Percentiles rank a stretch among this genome's conserved stretches.
Conservation (phyloP, 1,140 invertebrate species). For the Megalopta genalis region DNA sequence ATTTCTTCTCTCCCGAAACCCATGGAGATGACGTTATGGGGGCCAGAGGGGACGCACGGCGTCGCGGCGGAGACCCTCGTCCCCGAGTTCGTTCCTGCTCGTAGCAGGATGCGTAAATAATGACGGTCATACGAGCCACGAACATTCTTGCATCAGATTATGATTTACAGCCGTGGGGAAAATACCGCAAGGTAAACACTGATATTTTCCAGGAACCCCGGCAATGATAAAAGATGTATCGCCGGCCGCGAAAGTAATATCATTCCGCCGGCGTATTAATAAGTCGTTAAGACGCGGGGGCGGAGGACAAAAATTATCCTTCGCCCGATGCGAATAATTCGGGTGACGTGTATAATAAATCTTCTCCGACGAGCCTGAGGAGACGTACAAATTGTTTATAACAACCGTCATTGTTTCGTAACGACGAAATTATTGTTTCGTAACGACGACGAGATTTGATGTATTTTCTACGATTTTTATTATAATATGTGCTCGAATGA, state of each 20-base stretch:
- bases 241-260: not conserved
- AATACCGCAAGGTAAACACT: slow-evolving; percentile 29
- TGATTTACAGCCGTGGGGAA: slow-evolving; percentile 53
- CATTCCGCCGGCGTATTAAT: slow-evolving; percentile 4
- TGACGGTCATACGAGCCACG: slow-evolving; percentile 47
- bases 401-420: too few species aligned
- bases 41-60: slow-evolving; percentile 26
- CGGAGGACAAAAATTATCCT: not conserved
- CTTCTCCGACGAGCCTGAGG: too few species aligned
- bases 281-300: slow-evolving; percentile 17
- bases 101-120: slow-evolving; percentile 65
- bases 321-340: not conserved
- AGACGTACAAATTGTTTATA: too few species aligned
- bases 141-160: slow-evolving; percentile 44
- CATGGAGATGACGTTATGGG: slow-evolving; percentile 24
- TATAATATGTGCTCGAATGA: too few species aligned
- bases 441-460: too few species aligned
- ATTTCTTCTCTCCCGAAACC: slow-evolving; percentile 41
- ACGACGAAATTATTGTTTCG: too few species aligned
- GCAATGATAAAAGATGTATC: slow-evolving; percentile 4
- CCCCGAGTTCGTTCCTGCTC: slow-evolving; percentile 13
- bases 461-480: too few species aligned
- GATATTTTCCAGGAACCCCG: slow-evolving; percentile 19
- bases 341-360: too few species aligned
- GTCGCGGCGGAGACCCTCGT: slow-evolving; percentile 36